phyloP scores from a whole-genome alignment of 2,113 vertebrate species.

The Typhlomys cinereus region DNA sequence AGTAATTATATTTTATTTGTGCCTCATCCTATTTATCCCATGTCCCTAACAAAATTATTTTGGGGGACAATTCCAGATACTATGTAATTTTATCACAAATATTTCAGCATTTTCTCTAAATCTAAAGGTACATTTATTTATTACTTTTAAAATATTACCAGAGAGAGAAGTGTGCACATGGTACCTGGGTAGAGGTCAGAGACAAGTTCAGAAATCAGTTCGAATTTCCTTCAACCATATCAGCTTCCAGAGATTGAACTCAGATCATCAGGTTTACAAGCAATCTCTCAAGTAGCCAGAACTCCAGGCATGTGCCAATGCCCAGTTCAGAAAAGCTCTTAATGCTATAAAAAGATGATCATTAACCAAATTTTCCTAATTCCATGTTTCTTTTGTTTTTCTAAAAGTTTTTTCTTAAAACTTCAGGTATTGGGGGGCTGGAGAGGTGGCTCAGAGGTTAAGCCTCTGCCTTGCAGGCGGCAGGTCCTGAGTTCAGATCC shows the following conservation, averaged over 20 bases:
- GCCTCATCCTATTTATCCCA: not conserved
- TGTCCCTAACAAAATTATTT: not conserved
- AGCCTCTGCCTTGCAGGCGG: not conserved
- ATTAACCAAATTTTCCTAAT: not conserved
- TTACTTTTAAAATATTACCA: too few species aligned
- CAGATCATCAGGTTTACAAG: not conserved
- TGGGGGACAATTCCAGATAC: not conserved
- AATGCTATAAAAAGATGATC: constrained; percentile 12
- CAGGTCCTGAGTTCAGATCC: not conserved
- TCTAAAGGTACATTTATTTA: not conserved
- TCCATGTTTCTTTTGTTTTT: not conserved
- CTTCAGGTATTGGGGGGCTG: not conserved
- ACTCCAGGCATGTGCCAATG: not conserved
- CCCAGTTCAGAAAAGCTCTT: not conserved
- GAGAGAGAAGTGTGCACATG: too few species aligned
- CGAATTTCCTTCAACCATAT: too few species aligned
- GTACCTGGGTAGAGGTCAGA: too few species aligned
- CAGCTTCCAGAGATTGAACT: not conserved
- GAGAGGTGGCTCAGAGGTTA: not conserved
- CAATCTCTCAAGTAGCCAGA: too few species aligned
- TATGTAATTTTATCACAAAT: constrained; percentile 2
- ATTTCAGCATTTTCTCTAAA: not conserved
- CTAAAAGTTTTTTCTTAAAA: not conserved
- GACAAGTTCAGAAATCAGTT: too few species aligned
- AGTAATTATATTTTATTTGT: too few species aligned